These are phyloP conservation scores for Boulengeromyrus knoepffleri DNA, from an alignment of 2,113 vertebrate genomes.

Conservation along the genomic window DNA sequence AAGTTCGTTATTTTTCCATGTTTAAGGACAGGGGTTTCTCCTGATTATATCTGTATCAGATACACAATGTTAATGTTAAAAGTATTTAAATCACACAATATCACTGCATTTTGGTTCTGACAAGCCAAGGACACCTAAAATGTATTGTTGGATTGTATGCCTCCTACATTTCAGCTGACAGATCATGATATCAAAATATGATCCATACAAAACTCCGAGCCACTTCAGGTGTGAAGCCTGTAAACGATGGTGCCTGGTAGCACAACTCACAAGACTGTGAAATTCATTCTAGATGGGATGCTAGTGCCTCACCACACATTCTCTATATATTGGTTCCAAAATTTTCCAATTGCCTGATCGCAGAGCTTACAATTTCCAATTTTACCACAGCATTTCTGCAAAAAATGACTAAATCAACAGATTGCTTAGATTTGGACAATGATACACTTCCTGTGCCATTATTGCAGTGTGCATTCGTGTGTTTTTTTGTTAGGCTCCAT, in stretches of 20 bases:
- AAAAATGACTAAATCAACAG: background rate
- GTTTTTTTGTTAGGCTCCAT: background rate
- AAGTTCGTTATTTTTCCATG: background rate
- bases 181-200: background rate
- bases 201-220: background rate
- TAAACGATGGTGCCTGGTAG: background rate
- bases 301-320: background rate
- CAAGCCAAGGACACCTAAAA: background rate
- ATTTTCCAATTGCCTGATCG: background rate
- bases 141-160: background rate
- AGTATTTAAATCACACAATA: background rate
- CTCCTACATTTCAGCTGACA: background rate
- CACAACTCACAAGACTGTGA: background rate
- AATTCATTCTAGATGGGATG: background rate
- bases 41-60: background rate
- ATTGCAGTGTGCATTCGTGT: background rate
- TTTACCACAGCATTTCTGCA: background rate
- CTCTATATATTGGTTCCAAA: background rate
- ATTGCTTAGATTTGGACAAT: background rate
- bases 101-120: background rate
- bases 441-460: background rate
- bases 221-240: background rate
- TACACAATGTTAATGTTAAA: background rate
- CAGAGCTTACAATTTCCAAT: background rate
- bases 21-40: background rate